Conservation (phyloP, 2,797 vertebrate genomes). For the Argentina silus region DNA sequence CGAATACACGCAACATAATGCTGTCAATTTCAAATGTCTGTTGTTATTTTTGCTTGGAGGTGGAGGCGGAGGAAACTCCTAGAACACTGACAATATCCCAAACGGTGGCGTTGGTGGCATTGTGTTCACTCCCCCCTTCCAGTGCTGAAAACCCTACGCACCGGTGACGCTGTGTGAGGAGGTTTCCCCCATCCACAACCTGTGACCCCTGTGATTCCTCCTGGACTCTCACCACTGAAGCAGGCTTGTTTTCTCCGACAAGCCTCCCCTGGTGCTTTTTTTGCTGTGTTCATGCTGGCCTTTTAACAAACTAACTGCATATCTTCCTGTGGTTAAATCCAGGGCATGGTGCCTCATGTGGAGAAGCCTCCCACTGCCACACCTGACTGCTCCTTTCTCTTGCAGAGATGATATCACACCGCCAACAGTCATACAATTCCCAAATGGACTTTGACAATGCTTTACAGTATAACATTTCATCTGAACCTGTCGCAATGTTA, state of each 20-base stretch:
- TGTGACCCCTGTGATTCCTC: conserved; percentile 36
- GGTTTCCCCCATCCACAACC: conserved; percentile 33
- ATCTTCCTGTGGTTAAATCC: conserved; percentile 60
- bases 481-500: conserved; percentile 58
- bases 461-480: conserved; percentile 64
- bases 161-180: conserved; percentile 24
- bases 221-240: conserved; percentile 27
- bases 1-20: not conserved
- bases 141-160: conserved; percentile 26
- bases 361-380: conserved; percentile 64
- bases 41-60: conserved; percentile 9
- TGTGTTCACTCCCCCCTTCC: not conserved
- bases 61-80: not conserved
- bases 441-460: conserved; percentile 48
- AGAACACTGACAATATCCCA: not conserved
- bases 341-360: conserved; percentile 12
- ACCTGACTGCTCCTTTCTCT: conserved; percentile 63
- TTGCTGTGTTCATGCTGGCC: conserved; percentile 14
- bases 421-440: conserved; percentile 64
- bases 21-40: not conserved
- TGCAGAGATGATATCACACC: conserved; percentile 66
- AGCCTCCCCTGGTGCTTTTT: conserved; percentile 15
- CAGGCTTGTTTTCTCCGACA: conserved; percentile 19
- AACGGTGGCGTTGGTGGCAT: not conserved
- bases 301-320: conserved; percentile 45